A percentile compares a stretch with the other conserved stretches of the same genome.
These are phyloP conservation scores for Alexandromys fortis DNA, from an alignment of 2,113 vertebrate species.

Conservation along the genomic window DNA sequence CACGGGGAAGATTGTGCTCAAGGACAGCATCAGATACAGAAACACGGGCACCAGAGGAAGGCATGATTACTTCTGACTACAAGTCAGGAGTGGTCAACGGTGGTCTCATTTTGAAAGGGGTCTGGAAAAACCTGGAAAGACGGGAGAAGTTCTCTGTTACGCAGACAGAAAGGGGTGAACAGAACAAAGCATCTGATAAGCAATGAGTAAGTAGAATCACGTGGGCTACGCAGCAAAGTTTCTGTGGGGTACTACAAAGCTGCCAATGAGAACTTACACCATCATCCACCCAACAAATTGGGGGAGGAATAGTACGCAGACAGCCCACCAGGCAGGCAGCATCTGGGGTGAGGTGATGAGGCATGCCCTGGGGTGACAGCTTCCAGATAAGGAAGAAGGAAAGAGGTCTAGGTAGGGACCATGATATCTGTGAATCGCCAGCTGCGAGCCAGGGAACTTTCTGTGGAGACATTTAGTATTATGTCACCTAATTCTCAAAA, in stretches of 20 bases:
- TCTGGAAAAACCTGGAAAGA: neutral
- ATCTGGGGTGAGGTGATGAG: rapidly evolving
- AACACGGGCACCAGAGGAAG: neutral
- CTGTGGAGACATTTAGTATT: neutral
- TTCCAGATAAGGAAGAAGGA: neutral
- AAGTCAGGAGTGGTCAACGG: too few relatives aligned
- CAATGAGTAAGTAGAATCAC: neutral
- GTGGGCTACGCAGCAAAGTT: neutral
- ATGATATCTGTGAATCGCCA: too few relatives aligned
- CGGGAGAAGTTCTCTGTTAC: too few relatives aligned
- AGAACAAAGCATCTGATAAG: neutral
- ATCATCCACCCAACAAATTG: rapidly evolving
- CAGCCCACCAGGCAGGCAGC: neutral
- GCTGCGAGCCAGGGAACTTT: neutral
- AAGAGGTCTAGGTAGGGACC: neutral
- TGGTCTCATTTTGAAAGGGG: neutral
- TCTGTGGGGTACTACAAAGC: rapidly evolving
- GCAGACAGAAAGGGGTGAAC: neutral
- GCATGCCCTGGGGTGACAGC: too few relatives aligned
- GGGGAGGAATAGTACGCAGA: neutral
- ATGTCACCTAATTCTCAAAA: neutral
- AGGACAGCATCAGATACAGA: neutral
- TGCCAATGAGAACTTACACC: rapidly evolving
- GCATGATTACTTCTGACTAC: neutral
- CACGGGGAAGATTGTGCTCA: neutral